Evolutionary conservation across 2,113 vertebrate genomes (phyloP).

Genomic region (Buteo buteo): DNA sequence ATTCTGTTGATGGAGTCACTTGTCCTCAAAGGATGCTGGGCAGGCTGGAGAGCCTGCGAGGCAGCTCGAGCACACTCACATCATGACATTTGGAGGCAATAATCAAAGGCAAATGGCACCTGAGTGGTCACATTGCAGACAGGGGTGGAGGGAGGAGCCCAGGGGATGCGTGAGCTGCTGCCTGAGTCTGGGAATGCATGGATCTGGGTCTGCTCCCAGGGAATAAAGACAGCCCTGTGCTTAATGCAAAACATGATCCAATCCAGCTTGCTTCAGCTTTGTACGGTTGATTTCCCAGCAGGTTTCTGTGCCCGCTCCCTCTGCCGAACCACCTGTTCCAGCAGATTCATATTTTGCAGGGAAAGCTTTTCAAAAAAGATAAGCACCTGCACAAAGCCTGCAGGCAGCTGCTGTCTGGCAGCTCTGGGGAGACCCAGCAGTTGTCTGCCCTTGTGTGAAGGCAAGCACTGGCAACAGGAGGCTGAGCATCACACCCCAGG

Average conservation of each 20-base stretch:
- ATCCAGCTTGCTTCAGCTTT: not conserved
- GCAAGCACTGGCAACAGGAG: not conserved
- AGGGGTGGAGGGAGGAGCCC: accelerated
- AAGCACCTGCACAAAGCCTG: not conserved
- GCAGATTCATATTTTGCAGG: not conserved
- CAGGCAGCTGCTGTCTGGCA: not conserved
- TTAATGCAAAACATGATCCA: not conserved
- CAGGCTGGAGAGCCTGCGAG: not conserved
- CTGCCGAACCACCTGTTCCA: not conserved
- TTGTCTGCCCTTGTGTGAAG: not conserved
- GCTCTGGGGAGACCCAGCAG: not conserved
- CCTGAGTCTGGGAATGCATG: accelerated
- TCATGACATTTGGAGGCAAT: accelerated
- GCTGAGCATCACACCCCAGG: not conserved
- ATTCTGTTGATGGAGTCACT: not conserved
- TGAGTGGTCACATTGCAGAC: not conserved
- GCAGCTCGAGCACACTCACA: not conserved
- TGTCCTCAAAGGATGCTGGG: accelerated
- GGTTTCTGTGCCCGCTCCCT: not conserved
- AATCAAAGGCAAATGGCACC: not conserved
- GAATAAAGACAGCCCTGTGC: not conserved
- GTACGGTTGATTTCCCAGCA: not conserved
- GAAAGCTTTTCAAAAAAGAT: not conserved
- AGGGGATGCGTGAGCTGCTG: accelerated
- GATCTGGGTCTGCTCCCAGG: not conserved